Percentiles rank a stretch among this genome's conserved stretches.
phyloP scores from a whole-genome alignment of 2,113 vertebrate genomes.

The Suricata suricatta region DNA sequence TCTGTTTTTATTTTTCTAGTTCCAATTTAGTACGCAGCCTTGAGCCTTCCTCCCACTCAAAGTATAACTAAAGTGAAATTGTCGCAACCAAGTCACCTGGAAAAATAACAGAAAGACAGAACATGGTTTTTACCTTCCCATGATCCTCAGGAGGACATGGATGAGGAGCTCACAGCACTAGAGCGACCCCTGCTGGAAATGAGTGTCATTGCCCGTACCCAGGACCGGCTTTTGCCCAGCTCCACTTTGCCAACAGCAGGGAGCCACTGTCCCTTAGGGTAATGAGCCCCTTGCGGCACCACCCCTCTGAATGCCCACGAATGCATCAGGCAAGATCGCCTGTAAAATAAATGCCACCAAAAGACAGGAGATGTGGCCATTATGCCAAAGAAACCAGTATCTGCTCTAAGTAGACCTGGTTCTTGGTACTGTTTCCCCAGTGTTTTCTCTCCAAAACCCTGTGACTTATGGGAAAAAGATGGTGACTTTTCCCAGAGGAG shows the following conservation, averaged over 20 bases:
- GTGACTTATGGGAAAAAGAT: not conserved
- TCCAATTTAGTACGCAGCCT: not conserved
- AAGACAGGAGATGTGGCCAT: not conserved
- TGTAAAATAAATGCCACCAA: not conserved
- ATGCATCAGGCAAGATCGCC: not conserved
- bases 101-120: slow-evolving; percentile 8
- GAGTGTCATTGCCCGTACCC: not conserved
- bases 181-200: slow-evolving; percentile 50
- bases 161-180: not conserved
- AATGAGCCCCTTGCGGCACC: not conserved
- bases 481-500: not conserved
- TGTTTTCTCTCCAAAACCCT: not conserved
- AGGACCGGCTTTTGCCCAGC: not conserved
- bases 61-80: slow-evolving; percentile 28
- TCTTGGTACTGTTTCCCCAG: not conserved
- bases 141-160: not conserved
- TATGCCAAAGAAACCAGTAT: not conserved
- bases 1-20: slow-evolving; percentile 28
- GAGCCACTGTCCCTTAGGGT: not conserved
- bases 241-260: not conserved
- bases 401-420: not conserved
- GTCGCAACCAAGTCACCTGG: slow-evolving; percentile 19
- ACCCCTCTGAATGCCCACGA: not conserved
- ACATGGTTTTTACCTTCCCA: not conserved
- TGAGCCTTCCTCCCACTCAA: not conserved